A percentile compares a stretch with the other conserved stretches of the same genome.
These are phyloP conservation scores for Myiotriccus ornatus DNA, from an alignment of 2,797 vertebrate species.

Conservation along the genomic window DNA sequence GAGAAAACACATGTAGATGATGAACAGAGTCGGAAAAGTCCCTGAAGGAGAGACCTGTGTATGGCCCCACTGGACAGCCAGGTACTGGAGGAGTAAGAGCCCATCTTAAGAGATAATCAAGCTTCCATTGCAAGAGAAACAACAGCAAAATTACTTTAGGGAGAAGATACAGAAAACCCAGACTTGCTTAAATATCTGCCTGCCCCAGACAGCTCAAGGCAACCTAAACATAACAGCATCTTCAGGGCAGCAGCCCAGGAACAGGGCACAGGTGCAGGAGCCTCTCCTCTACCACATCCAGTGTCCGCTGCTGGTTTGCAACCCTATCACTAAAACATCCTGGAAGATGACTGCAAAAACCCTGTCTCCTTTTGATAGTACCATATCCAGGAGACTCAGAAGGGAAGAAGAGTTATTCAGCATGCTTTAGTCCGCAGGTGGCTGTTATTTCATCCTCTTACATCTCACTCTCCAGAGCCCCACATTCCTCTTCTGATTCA, in stretches of 20 bases:
- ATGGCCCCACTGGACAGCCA: rapidly evolving
- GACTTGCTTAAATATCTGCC: background rate
- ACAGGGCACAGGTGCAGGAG: background rate
- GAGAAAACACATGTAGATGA: background rate
- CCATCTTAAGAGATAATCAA: background rate
- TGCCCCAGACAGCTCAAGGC: background rate
- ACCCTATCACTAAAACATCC: background rate
- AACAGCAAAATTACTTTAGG: background rate
- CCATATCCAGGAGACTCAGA: background rate
- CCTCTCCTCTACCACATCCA: background rate
- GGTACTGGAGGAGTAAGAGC: background rate
- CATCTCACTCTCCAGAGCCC: background rate
- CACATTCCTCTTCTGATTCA: rapidly evolving
- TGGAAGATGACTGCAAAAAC: background rate
- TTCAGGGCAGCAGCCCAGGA: background rate
- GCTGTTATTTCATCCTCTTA: background rate
- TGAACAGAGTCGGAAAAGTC: background rate
- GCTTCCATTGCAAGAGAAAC: background rate
- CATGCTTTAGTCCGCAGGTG: background rate
- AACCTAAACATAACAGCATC: background rate
- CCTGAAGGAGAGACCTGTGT: background rate
- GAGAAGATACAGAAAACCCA: background rate
- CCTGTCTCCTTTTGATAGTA: background rate
- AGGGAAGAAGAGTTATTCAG: background rate
- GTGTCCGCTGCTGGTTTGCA: background rate